Conservation (phyloP, 2,113 vertebrate species). For the Sylvietta virens region DNA sequence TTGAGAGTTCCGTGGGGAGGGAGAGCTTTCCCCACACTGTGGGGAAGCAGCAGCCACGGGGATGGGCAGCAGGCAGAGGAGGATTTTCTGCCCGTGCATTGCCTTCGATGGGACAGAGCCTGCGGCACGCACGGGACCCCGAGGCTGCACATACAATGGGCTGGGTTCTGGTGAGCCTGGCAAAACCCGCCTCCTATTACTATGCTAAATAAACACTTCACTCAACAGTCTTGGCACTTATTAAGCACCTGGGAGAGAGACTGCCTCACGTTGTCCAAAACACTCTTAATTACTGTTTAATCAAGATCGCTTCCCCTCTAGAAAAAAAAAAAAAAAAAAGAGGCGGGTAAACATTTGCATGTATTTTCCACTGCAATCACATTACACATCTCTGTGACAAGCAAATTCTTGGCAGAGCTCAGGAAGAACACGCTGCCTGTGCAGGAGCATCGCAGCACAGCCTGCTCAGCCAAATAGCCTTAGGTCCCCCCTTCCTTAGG, state of each 20-base stretch:
- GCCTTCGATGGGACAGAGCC: background rate
- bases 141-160: fast-evolving
- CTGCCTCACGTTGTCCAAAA: conserved; percentile 50
- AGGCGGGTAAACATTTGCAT: background rate
- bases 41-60: fast-evolving
- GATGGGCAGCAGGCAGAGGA: background rate
- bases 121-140: background rate
- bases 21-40: background rate
- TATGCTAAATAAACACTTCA: conserved; percentile 55
- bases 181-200: background rate
- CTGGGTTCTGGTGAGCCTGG: background rate
- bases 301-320: conserved; percentile 55
- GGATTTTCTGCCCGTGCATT: fast-evolving
- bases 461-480: conserved; percentile 57
- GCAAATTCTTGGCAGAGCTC: conserved; percentile 44
- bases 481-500: conserved; percentile 40
- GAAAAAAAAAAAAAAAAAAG: background rate
- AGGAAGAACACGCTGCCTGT: background rate
- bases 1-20: background rate
- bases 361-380: conserved; percentile 3
- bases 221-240: conserved; percentile 51
- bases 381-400: conserved; percentile 26
- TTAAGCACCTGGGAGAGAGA: conserved; percentile 62
- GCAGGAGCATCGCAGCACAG: conserved; percentile 36
- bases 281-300: conserved; percentile 63